Percentiles rank a stretch among this genome's conserved stretches.
These are phyloP conservation scores for Thermophis baileyi DNA, from an alignment of 2,113 vertebrate genomes.

Conservation along the genomic window DNA sequence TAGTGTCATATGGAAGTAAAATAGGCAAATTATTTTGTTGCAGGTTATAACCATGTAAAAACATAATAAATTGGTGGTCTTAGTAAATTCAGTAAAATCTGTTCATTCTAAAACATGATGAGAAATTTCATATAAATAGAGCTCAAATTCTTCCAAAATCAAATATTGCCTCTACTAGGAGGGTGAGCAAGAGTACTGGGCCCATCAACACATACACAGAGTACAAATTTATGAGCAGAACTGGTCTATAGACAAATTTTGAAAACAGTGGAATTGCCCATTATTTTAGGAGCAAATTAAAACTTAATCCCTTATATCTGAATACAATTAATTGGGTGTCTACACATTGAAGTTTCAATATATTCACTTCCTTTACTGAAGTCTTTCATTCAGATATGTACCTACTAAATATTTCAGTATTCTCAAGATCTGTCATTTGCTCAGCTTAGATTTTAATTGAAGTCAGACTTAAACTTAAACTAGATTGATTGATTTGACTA, in stretches of 20 bases:
- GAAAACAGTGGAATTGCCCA: neutral
- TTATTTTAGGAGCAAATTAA: neutral
- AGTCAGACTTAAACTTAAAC: conserved; percentile 1
- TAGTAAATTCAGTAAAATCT: neutral
- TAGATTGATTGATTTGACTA: conserved; percentile 9
- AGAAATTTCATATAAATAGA: neutral
- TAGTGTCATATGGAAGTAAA: neutral
- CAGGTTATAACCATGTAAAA: neutral
- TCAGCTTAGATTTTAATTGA: conserved; percentile 17
- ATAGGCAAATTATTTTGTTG: neutral
- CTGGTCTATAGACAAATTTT: neutral
- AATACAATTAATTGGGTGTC: neutral
- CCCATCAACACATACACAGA: neutral
- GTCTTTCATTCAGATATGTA: neutral
- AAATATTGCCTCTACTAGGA: neutral
- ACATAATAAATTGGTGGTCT: neutral
- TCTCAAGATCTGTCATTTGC: neutral
- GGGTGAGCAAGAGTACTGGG: neutral
- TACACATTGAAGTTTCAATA: neutral
- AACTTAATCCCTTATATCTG: neutral
- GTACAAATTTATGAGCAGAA: neutral
- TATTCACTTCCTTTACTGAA: neutral
- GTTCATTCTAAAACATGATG: neutral
- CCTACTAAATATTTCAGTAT: neutral
- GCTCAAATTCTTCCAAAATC: neutral